These are phyloP conservation scores for Cercocebus atys DNA, from an alignment of 2,113 vertebrate genomes.

Conservation along the genomic window DNA sequence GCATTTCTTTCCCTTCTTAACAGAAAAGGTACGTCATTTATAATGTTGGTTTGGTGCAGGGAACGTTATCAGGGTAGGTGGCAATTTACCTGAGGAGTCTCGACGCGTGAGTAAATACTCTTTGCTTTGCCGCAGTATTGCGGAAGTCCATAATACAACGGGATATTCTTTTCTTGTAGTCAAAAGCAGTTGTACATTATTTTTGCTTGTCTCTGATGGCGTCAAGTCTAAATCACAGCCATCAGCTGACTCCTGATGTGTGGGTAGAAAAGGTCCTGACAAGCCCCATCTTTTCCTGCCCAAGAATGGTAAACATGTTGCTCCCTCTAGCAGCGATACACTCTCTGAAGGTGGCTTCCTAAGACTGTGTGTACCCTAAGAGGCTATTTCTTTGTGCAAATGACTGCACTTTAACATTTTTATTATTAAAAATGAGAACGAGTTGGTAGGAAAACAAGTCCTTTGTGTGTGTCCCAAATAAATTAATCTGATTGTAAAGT, in stretches of 20 bases:
- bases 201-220: not conserved
- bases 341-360: not conserved
- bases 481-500: not conserved
- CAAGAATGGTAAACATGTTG: not conserved
- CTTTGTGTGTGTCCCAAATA: not conserved
- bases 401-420: not conserved
- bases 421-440: not conserved
- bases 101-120: not conserved
- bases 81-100: not conserved
- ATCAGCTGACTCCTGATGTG: rapidly evolving
- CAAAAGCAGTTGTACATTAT: not conserved
- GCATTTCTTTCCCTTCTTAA: not conserved
- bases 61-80: no score
- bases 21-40: not conserved
- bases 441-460: not conserved
- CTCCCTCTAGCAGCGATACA: not conserved
- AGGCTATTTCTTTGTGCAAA: not conserved
- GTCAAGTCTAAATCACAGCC: not conserved
- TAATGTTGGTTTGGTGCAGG: not conserved
- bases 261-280: not conserved
- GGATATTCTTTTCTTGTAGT: not conserved
- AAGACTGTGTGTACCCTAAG: not conserved
- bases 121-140: not conserved
- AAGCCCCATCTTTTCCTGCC: not conserved
- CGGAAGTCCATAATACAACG: not conserved